A percentile compares a stretch with the other conserved stretches of the same genome.
These are phyloP conservation scores for Perca schrenkii DNA, from an alignment of 2,113 vertebrate species.

Conservation along the genomic window DNA sequence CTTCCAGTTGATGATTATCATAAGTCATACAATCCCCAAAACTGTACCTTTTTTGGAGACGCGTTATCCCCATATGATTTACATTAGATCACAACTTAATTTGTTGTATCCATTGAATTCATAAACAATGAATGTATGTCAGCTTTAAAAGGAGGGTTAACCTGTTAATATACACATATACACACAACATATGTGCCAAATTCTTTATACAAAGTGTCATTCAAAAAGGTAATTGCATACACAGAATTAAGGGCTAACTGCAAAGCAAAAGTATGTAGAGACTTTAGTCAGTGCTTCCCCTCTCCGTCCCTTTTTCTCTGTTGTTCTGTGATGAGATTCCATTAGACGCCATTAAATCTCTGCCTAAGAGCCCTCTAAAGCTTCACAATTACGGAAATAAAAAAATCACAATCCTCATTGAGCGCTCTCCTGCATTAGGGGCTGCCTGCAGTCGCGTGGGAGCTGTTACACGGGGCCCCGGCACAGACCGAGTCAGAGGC, in stretches of 20 bases:
- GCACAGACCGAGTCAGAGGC: slow-evolving; percentile 70
- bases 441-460: slow-evolving; percentile 74
- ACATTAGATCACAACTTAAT: background rate
- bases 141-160: background rate
- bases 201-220: slow-evolving; percentile 5
- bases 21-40: background rate
- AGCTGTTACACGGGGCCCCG: slow-evolving; percentile 70
- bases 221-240: slow-evolving; percentile 47
- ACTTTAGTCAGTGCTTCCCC: slow-evolving; percentile 55
- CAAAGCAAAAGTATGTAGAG: slow-evolving; percentile 49
- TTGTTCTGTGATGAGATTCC: slow-evolving; percentile 81
- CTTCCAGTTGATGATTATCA: background rate
- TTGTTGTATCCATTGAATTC: background rate
- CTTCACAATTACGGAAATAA: slow-evolving; percentile 79
- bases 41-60: too few species aligned
- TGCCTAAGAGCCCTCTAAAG: slow-evolving; percentile 80
- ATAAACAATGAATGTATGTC: background rate
- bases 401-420: slow-evolving; percentile 70
- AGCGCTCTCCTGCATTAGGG: slow-evolving; percentile 74
- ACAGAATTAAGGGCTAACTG: slow-evolving; percentile 46
- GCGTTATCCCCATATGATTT: slow-evolving; percentile 3
- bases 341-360: slow-evolving; percentile 85
- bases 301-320: slow-evolving; percentile 62
- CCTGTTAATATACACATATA: background rate
- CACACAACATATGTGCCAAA: slow-evolving; percentile 1